phyloP scores from a whole-genome alignment of 2,113 vertebrate species.

The Varanus komodoensis region DNA sequence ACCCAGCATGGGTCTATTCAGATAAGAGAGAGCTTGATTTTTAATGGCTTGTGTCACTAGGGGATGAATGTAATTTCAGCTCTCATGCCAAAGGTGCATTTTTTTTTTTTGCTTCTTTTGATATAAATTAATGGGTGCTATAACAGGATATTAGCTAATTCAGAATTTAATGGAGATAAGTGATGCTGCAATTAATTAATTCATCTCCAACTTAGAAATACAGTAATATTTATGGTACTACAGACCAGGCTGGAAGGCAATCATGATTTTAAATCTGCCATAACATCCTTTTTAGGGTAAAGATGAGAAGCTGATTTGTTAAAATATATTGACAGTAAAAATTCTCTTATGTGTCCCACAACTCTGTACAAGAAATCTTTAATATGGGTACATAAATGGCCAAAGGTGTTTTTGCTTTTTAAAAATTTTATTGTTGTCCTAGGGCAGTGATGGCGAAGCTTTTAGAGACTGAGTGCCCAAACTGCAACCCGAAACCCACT shows the following conservation, averaged over 20 bases:
- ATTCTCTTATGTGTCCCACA: neutral
- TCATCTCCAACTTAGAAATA: neutral
- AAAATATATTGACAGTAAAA: neutral
- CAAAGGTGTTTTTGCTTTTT: neutral
- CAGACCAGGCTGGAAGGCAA: neutral
- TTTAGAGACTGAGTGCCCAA: too few species aligned
- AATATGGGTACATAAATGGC: neutral
- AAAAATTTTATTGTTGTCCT: too few species aligned
- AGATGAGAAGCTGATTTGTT: neutral
- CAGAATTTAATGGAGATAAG: conserved; percentile 1
- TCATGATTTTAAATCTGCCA: neutral
- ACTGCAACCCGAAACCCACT: too few species aligned
- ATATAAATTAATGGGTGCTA: neutral
- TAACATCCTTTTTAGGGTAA: neutral
- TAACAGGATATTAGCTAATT: conserved; percentile 3
- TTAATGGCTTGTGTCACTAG: neutral
- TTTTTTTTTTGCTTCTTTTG: neutral
- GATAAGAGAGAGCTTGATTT: neutral
- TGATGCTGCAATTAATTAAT: neutral
- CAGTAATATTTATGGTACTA: neutral
- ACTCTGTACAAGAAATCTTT: neutral
- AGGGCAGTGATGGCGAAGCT: too few species aligned
- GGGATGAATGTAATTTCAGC: neutral
- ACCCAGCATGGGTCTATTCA: neutral
- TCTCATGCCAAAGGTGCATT: neutral